Base-by-base conservation (phyloP, 1,140 invertebrate genomes). In the Piezodorus guildinii region DNA sequence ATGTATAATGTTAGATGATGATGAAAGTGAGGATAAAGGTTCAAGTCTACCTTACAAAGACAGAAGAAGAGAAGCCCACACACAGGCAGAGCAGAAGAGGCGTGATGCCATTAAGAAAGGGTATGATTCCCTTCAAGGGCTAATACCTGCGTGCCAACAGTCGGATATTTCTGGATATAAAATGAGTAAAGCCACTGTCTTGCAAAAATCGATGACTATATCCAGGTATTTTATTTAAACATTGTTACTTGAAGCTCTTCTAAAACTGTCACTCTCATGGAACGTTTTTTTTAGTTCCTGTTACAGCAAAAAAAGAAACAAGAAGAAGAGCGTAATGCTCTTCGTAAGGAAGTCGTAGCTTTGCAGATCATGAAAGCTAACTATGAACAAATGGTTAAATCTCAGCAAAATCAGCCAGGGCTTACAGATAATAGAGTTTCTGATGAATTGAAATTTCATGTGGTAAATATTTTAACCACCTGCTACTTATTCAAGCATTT, bases 101-200 rank as follows among this genome's bases (percentile, higher is more conserved):
- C 80, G 94, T 73, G 94, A 98, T 82, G 94, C 93, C 3, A 97
- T 98, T 64, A 97, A 96, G 72, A 94, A 92, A 75, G 92, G 93
- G 1, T 96, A 96, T 74, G 91, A 94, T 75, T 86, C 87, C 6
- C 77, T 96, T 34, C 91, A 95, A 77, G 87, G 89, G 70, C 75
- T 97, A 67, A 93, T 98, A 6, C 95, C 94, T 2, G 92, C 88
- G 56, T 96, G 94, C 74, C 86, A 88, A 71, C 88, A 93, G 73
- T 88, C 87, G 60, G 86, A 91, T 71, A 84, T 89, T 43, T 87
- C 85, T 70, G 79, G 90, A 65, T 94, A 95, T 72, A 98, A 98
- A 78, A 79, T 96, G 30, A 97, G 94, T 73, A 98, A 98, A 80
- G 94, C 94, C 19, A 91, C 91, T 56, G 89, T 96, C 60, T 78